A percentile compares a stretch with the other conserved stretches of the same genome.
These are phyloP conservation scores for Pseudoips prasinana DNA, from an alignment of 2,888 invertebrate species.

Conservation along the genomic window DNA sequence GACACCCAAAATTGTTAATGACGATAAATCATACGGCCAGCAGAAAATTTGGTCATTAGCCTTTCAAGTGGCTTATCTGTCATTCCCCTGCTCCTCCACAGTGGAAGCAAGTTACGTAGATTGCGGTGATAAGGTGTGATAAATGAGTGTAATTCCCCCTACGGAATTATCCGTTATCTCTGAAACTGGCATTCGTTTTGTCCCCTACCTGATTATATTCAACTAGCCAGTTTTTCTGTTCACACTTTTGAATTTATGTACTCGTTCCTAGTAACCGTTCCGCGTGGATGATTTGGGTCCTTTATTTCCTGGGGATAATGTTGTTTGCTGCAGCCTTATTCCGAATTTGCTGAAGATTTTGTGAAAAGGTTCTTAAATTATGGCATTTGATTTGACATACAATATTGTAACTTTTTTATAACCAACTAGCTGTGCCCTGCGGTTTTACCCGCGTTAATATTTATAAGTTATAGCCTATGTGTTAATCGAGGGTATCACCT, in stretches of 20 bases:
- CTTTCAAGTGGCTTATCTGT: slow-evolving; percentile 28
- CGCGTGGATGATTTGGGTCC: too few relatives aligned
- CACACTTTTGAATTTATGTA: not conserved
- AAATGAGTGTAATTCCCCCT: slow-evolving; percentile 25
- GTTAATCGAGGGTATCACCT: too few relatives aligned
- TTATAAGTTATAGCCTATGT: too few relatives aligned
- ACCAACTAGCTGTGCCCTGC: too few relatives aligned
- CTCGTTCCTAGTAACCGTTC: too few relatives aligned
- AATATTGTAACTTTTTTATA: too few relatives aligned
- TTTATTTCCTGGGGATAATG: too few relatives aligned
- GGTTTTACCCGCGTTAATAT: too few relatives aligned
- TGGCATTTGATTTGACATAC: too few relatives aligned
- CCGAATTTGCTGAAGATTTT: too few relatives aligned
- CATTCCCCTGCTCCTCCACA: slow-evolving; percentile 12
- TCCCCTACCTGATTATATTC: slow-evolving; percentile 10
- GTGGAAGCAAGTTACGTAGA: not conserved
- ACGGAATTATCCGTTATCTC: slow-evolving; percentile 23
- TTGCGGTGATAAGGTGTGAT: slow-evolving; percentile 21
- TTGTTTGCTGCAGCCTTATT: too few relatives aligned
- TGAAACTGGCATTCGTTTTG: slow-evolving; percentile 10
- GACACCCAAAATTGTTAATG: slow-evolving; percentile 13
- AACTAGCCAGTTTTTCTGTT: slow-evolving; percentile 6
- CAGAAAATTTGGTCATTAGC: slow-evolving; percentile 27
- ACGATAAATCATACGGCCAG: slow-evolving; percentile 16
- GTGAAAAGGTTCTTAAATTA: too few relatives aligned